Percentiles rank a stretch among this genome's conserved stretches.
These are phyloP conservation scores for Zosterops pallidus DNA, from an alignment of 2,113 vertebrate species.

Conservation along the genomic window DNA sequence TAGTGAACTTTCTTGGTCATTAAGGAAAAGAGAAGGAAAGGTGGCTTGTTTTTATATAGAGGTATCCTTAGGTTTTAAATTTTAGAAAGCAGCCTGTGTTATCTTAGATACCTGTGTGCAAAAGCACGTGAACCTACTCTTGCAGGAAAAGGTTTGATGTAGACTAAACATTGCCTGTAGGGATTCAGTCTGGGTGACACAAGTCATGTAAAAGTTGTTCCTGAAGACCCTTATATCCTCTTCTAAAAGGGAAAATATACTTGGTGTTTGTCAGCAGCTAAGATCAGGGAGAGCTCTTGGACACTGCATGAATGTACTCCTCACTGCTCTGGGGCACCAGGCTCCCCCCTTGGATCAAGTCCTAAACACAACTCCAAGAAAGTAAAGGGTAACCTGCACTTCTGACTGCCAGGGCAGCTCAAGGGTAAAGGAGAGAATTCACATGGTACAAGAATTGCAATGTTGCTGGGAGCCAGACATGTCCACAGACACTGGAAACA, in stretches of 20 bases:
- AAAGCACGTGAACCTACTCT: not conserved
- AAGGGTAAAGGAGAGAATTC: not conserved
- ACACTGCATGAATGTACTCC: too few relatives aligned
- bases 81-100: not conserved
- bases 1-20: not conserved
- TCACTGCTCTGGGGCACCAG: not conserved
- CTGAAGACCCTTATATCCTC: not conserved
- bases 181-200: not conserved
- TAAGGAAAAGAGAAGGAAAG: not conserved
- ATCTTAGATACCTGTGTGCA: not conserved
- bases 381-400: not conserved
- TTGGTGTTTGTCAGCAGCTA: not conserved
- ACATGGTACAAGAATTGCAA: accelerated
- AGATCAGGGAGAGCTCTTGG: not conserved
- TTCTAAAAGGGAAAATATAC: not conserved
- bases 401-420: not conserved
- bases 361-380: accelerated
- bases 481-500: not conserved
- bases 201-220: not conserved
- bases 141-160: not conserved
- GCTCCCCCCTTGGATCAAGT: not conserved
- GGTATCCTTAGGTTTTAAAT: not conserved
- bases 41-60: not conserved
- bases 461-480: not conserved
- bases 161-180: not conserved